phyloP scores from a whole-genome alignment of 2,113 vertebrate species.

The Circaetus cinerascens region DNA sequence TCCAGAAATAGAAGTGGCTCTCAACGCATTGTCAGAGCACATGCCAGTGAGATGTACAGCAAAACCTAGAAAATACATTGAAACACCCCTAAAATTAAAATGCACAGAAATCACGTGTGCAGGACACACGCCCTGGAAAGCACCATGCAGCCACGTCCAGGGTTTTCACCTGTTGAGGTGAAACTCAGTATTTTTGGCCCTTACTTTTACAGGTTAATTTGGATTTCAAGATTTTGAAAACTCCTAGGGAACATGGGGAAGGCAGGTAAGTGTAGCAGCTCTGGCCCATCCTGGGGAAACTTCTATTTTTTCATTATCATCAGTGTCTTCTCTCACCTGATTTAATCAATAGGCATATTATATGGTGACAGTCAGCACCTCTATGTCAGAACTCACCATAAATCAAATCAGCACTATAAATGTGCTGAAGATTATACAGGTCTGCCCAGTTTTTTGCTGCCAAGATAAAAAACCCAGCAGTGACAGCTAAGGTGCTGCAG shows the following conservation, averaged over 20 bases:
- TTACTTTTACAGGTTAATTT: neutral
- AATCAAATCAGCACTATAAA: neutral
- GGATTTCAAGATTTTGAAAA: neutral
- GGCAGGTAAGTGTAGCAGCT: neutral
- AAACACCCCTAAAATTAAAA: neutral
- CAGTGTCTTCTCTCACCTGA: neutral
- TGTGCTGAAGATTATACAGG: neutral
- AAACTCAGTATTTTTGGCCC: neutral
- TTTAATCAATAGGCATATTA: neutral
- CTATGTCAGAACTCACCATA: neutral
- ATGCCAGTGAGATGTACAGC: neutral
- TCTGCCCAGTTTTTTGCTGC: neutral
- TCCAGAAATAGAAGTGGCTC: neutral
- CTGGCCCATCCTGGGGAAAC: neutral
- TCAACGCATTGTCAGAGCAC: neutral
- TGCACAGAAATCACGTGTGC: fast-evolving
- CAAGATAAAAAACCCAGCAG: neutral
- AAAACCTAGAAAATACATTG: neutral
- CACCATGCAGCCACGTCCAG: fast-evolving
- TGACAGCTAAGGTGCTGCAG: neutral
- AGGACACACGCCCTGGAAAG: neutral
- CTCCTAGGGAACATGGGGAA: fast-evolving
- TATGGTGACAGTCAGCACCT: neutral
- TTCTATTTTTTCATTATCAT: neutral
- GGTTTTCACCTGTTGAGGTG: fast-evolving